Evolutionary conservation across 1,140 invertebrate species (phyloP), one percentile per base, ranked within the genome.

Genomic region (Pomacea maculata): DNA sequence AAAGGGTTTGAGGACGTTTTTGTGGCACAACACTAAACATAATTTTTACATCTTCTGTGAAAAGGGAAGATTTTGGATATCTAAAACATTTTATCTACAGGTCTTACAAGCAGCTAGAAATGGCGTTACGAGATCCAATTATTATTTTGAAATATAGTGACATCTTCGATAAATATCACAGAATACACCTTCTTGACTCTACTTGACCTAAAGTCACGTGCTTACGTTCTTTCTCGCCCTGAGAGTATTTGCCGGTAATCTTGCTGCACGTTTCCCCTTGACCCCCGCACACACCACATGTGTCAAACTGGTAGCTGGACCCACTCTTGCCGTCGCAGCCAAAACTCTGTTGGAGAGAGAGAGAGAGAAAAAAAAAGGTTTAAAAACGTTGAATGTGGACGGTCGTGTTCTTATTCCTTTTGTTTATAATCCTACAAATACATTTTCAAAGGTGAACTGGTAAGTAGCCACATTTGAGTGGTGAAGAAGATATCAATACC

Each of bases 281-380:
- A 0, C 97, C 97, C 19, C 94, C 94, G 90, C 97, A 98, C 29
- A 96, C 94, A 1, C 96, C 96, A 89, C 97, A 98, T 54, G 93
- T 93, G 91, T 98, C 95, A 80, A 96, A 92, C 78, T 93, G 92
- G 81, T 93, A 93, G 17, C 93, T 93, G 5, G 96, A 97, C 84
- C 94, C 93, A 14, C 97, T 92, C 73, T 93, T 91, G 89, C 96
- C 95, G 90, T 98, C 96, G 91, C 97, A 98, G 65, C 97, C 96
- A 80, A 86, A 83, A 6, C 70, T 81, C 86, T 86, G 64, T 17
- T 11, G 57, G 34, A 1, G 34, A 45, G 34, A 45, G 34, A 45
- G 5, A 45, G 25, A 25, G 25, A 25, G 25, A 25, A 25, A 25
- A 25, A 25, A 25, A 25, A 25, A 25, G 25, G 25, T 45, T 45